Evolutionary conservation across 2,113 vertebrate genomes (phyloP).

Genomic region (Merops nubicus): DNA sequence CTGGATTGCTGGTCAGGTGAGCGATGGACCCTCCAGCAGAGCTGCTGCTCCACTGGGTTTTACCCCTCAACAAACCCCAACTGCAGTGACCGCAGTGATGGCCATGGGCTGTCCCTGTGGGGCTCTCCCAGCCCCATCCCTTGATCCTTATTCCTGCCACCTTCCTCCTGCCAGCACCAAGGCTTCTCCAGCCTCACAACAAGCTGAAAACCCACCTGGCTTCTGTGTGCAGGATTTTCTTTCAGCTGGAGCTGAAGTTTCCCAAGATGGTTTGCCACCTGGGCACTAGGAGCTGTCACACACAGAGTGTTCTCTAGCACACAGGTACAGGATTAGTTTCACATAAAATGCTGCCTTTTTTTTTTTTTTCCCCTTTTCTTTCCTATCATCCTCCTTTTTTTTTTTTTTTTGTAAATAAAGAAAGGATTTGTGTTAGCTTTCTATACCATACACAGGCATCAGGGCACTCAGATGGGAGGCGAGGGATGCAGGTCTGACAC

Average conservation of each 20-base stretch:
- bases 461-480: not conserved
- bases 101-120: accelerated
- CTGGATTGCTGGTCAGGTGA: not conserved
- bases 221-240: not conserved
- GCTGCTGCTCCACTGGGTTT: not conserved
- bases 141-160: not conserved
- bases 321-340: not conserved
- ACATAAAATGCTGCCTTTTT: not conserved
- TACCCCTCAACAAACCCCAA: not conserved
- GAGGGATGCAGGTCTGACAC: not conserved
- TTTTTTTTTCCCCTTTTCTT: not conserved
- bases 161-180: not conserved
- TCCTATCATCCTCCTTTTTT: accelerated
- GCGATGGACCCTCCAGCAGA: not conserved
- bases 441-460: not conserved
- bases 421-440: not conserved
- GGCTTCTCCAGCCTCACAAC: not conserved
- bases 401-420: not conserved
- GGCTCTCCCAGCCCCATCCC: not conserved
- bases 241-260: not conserved
- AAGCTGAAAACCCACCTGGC: not conserved
- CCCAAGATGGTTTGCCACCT: not conserved
- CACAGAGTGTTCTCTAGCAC: not conserved
- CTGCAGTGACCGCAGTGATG: accelerated
- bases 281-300: not conserved